Evolutionary conservation across 2,888 invertebrate genomes (phyloP).

Genomic region (Zygaena filipendulae): DNA sequence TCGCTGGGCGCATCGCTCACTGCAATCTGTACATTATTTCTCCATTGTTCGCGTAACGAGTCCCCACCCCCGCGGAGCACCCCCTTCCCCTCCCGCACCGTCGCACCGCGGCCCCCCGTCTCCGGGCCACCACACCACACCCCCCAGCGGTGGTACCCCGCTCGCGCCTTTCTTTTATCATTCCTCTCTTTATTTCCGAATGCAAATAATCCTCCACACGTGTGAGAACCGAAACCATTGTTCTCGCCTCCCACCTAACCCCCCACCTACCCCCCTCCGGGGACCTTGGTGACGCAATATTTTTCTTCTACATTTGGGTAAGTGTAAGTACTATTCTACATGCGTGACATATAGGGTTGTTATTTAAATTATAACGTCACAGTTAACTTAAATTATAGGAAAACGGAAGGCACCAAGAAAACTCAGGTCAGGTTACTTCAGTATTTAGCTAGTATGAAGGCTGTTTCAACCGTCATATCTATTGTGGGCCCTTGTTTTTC

Average conservation of each 20-base stretch:
- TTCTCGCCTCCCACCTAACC: slow-evolving; percentile 61
- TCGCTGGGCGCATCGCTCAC: slow-evolving; percentile 67
- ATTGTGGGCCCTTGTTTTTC: too few species aligned
- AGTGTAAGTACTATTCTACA: too few species aligned
- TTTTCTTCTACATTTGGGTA: slow-evolving; percentile 62
- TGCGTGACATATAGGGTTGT: too few species aligned
- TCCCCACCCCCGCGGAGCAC: slow-evolving; percentile 37
- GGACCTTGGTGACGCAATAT: slow-evolving; percentile 68
- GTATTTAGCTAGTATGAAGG: too few species aligned
- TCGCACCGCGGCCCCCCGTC: slow-evolving; percentile 31
- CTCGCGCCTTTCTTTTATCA: slow-evolving; percentile 70
- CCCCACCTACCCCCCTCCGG: too few species aligned
- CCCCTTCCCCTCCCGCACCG: slow-evolving; percentile 27
- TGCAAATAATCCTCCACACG: slow-evolving; percentile 72
- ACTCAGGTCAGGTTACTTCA: too few species aligned
- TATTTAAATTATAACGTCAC: too few species aligned
- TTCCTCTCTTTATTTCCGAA: slow-evolving; percentile 70
- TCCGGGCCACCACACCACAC: slow-evolving; percentile 62
- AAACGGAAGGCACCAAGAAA: too few species aligned
- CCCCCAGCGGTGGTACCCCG: slow-evolving; percentile 63
- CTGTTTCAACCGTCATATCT: too few species aligned
- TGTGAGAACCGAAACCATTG: slow-evolving; percentile 71
- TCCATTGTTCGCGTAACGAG: slow-evolving; percentile 70
- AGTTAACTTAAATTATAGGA: too few species aligned
- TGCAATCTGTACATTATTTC: slow-evolving; percentile 71